Base-by-base conservation (phyloP, 2,888 invertebrate genomes). In the Tipula lateralis region DNA sequence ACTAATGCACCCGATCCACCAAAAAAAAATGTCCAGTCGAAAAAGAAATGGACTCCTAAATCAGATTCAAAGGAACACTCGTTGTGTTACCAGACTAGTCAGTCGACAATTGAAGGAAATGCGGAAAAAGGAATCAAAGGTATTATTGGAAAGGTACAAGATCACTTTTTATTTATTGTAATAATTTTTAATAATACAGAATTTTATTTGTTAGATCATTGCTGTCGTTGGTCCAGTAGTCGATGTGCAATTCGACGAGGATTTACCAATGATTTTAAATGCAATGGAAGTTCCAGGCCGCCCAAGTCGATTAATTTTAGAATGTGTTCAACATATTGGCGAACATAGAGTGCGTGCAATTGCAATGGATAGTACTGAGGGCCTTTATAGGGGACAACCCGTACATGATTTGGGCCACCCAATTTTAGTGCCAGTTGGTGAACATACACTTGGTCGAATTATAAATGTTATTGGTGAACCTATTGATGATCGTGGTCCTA, bases 161-260 rank as follows among this genome's bases (percentile, higher is more conserved):
- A n/a, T n/a, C n/a, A n/a, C n/a, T n/a, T 66, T 66, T 66, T 9
- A 2, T 2, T 24, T 5, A 66, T 24, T 12, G 12, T 9, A 36
- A 36, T n/a, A 44, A n/a, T 44, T 13, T 24, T 24, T n/a, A n/a
- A n/a, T n/a, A n/a, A n/a, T n/a, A n/a, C n/a, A n/a, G n/a, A n/a
- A n/a, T n/a, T n/a, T n/a, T 82, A 30, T 30, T 30, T 82, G 32
- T 29, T 82, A 86, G 85, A 29, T 99, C 86, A 97, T 97, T 66
- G 97, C 96, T 87, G 98, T 99, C 85, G 99, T 99, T 89, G 98
- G 98, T 91, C 98, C 99, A 88, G 98, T 99, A 86, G 98, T 99
- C 80, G 99, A 99, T 89, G 97, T 97, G 0, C 97, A 98, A 90
- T 99, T 99, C 88, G 97, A 97, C 84, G 94, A 94, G 85, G 95